Base-by-base conservation (phyloP, 2,113 vertebrate species). In the Cynoglossus semilaevis region DNA sequence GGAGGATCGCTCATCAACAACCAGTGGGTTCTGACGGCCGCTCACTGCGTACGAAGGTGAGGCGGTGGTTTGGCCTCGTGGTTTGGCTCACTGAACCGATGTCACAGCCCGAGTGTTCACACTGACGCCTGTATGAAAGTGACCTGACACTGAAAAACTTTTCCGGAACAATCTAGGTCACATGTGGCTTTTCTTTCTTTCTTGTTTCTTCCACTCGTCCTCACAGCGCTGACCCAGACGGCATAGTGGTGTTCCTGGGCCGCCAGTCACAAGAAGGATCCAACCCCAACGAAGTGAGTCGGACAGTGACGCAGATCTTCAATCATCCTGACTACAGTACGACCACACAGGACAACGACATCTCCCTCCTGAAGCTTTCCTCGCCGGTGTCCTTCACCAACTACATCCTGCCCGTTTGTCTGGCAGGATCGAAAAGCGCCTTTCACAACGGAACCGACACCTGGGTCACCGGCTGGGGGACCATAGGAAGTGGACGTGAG, bases 381-480 rank as follows among this genome's bases (percentile, higher is more conserved):
- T 37, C 3, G 0, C 1, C 90, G 0, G 77, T 93, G 37, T 10
- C 0, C 0, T 93, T 90, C 72, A 85, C 8, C 7, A 43, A 55
- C 18, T 80, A 51, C 36, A 80, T 94, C 19, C 36, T 5, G 18
- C 92, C 93, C 1, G 70, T 92, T 51, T 94, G 92, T 65, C 84
- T 93, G 51, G 91, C 92, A 0, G 76, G 82, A 0, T 19, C 63
- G n/a, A 11, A 6, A 84, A 91, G 88, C 73, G 63, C 1, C 51
- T 90, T 93, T 58, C 70, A 40, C 51, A 18, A 2, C 10, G 51
- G 51, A 5, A 53, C 79, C 6, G 41, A 38, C 0, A 80, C 82
- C 50, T 92, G 87, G n/a, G 87, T 94, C 71, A 94, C 93, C 0
- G 93, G 94, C 49, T 95, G 92, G 92, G 93, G 94, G 1, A 13